Evolutionary conservation across 2,797 vertebrate genomes (phyloP).

Genomic region (Enteromius unitaeniatus): DNA sequence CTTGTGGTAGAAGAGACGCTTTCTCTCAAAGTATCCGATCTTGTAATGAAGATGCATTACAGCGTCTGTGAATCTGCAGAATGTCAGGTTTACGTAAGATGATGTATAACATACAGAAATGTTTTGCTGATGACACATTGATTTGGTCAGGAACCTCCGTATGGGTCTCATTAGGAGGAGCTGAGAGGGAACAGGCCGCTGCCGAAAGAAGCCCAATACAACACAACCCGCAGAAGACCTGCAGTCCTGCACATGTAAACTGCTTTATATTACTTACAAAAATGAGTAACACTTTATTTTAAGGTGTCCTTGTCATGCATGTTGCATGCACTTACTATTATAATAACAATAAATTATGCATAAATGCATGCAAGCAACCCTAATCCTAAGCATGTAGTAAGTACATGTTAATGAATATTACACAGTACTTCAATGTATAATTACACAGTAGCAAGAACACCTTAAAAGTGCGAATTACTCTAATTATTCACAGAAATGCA

Average conservation of each 20-base stretch:
- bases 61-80: conserved; percentile 31
- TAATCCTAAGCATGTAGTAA: neutral
- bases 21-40: neutral
- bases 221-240: neutral
- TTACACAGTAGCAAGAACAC: neutral
- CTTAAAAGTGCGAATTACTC: neutral
- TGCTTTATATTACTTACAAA: no score
- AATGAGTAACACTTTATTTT: no score
- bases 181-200: neutral
- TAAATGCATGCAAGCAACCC: neutral
- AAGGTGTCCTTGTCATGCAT: no score
- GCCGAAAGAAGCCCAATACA: neutral
- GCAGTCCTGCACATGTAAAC: neutral
- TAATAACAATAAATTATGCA: no score
- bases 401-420: no score
- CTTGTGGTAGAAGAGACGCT: conserved; percentile 36
- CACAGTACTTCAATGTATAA: neutral
- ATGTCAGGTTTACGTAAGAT: conserved; percentile 30
- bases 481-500: neutral
- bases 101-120: conserved; percentile 41
- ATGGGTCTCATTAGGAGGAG: conserved; percentile 51
- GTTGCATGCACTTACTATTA: no score
- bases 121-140: conserved; percentile 31
- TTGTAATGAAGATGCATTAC: neutral
- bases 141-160: conserved; percentile 42